Evolutionary conservation across 23 tunicate species (phyloP), one percentile per base, ranked within the genome.

Genomic region (Styela plicata): DNA sequence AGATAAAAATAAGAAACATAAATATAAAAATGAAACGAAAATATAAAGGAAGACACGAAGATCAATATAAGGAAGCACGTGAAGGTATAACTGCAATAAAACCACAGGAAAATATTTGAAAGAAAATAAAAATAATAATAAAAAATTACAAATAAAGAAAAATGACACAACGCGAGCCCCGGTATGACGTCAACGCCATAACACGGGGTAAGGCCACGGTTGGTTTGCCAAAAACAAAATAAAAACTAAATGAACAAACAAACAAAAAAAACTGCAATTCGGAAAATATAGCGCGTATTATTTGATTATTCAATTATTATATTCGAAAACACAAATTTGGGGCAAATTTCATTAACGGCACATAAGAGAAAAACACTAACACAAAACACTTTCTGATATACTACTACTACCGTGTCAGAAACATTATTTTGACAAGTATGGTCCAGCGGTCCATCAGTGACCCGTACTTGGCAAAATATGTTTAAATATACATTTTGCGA

Each of bases 121-220:
- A 44, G n/a, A n/a, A n/a, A n/a, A n/a, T n/a, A n/a, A n/a, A n/a
- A n/a, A n/a, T n/a, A n/a, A n/a, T n/a, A n/a, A n/a, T n/a, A 44
- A 44, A 13, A 44, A 44, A 44, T 44, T 44, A 44, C 57, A 44
- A 44, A 44, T 44, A 5, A 44, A n/a, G n/a, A n/a, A n/a, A n/a
- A 44, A 44, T 44, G 57, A 44, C 57, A 44, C 7, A 44, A 44
- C 57, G 57, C 57, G 13, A 44, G 57, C 57, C 57, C 57, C 57
- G 57, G 57, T 13, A 44, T 44, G 57, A 44, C 13, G 57, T 44
- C 13, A 44, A 44, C 57, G 13, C 13, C 57, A 44, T 5, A 44
- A 13, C 57, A 44, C 71, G 71, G 31, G 71, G 71, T 66, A 66
- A 66, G 71, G 71, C 71, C 71, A 66, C 71, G 71, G 31, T 66